Evolutionary conservation across 2,113 vertebrate species (phyloP), one percentile per base, ranked within the genome.

Genomic region (Pteronura brasiliensis): DNA sequence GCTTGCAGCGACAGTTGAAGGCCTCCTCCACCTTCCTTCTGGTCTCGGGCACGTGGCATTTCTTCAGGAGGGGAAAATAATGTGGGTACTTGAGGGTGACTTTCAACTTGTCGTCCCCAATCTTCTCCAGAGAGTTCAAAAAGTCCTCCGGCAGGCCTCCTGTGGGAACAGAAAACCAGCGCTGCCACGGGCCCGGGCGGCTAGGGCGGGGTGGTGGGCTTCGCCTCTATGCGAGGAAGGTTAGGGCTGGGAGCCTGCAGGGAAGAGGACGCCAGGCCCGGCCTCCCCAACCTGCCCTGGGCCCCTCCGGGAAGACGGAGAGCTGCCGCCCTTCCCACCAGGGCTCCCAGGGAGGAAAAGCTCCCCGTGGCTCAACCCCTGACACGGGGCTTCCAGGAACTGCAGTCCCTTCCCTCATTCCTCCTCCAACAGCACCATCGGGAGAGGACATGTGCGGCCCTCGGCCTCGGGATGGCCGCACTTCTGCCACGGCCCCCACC

Each of bases 21-120:
- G 99, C 99, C 55, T 98, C 98, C 97, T 99, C 99, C 98, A 99
- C 98, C 96, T 98, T 99, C 96, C 98, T 98, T 71, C 99, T 98
- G 0, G 99, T 99, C 96, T 99, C 99, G 0, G 99, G 99, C 86
- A 99, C 98, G 0, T 99, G 98, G 97, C 99, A 99, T 65, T 99
- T 99, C 99, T 99, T 99, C 98, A 99, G 99, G 90, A 99, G 99
- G 1, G 99, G 99, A 95, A 99, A 99, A 96, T 99, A 99, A 95
- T 99, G 99, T 0, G 99, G 99, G 98, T 99, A 99, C 95, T 99
- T 99, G 76, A 99, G 98, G 0, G 99, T 99, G 77, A 99, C 99
- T 94, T 99, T 99, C 89, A 99, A 98, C 90, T 98, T 99, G 23
- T 99, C 99, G 0, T 98, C 99, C 23, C 99, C 99, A 0, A 99